Conservation (phyloP, 2,797 vertebrate genomes). For the Gallinago stenura region DNA sequence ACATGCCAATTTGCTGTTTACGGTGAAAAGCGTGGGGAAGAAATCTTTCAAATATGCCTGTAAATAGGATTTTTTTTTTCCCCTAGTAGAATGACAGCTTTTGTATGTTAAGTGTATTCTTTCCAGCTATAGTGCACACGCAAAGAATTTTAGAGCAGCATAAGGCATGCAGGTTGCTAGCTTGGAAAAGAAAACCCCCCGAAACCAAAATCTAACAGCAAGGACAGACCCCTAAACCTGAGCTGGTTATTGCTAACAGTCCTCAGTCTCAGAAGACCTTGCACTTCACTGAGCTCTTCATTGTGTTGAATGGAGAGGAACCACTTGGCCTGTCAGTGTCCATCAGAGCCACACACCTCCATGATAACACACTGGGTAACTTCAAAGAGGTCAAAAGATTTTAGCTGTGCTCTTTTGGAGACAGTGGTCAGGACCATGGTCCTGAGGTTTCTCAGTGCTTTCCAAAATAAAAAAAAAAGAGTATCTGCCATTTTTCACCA, state of each 20-base stretch:
- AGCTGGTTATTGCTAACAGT: not conserved
- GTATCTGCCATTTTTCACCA: not conserved
- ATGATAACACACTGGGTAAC: accelerated
- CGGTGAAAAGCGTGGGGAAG: not conserved
- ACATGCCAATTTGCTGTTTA: not conserved
- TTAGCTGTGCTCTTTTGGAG: not conserved
- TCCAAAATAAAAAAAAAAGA: not conserved
- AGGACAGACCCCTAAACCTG: not conserved
- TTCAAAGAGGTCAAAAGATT: not conserved
- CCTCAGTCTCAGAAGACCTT: not conserved
- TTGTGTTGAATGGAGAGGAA: not conserved
- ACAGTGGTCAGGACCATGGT: not conserved
- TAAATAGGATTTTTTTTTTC: not conserved
- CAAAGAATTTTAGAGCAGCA: not conserved
- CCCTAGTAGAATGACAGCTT: not conserved
- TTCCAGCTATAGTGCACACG: not conserved
- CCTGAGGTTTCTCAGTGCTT: not conserved
- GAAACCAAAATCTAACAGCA: not conserved
- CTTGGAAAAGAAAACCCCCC: not conserved
- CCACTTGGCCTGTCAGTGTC: not conserved
- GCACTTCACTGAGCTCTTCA: not conserved
- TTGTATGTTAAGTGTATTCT: not conserved
- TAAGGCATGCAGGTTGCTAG: not conserved
- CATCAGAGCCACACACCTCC: not conserved
- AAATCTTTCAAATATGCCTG: not conserved